These are phyloP conservation scores for Dryas iulia DNA, from an alignment of 1,140 invertebrate species.

Conservation along the genomic window DNA sequence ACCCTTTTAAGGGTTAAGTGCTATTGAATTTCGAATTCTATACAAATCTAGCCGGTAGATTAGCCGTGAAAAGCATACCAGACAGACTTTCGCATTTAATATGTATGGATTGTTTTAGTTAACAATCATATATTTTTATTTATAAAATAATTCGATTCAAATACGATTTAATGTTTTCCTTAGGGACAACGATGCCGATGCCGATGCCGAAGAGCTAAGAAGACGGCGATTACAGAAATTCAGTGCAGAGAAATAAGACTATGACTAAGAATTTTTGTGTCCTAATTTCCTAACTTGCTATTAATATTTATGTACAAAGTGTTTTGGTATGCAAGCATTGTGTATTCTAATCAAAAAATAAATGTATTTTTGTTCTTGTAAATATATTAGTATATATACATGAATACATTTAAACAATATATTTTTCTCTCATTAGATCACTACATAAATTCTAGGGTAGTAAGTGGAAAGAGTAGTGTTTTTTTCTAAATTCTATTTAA, in stretches of 20 bases:
- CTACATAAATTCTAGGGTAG: constrained; percentile 30
- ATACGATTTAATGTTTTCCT: no score
- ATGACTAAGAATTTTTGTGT: constrained; percentile 43
- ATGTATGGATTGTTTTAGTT: no score
- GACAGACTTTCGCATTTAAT: no score
- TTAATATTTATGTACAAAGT: constrained; percentile 72
- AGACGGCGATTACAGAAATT: constrained; percentile 87
- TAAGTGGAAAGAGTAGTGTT: constrained; percentile 27
- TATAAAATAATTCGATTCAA: no score
- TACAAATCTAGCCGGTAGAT: no score
- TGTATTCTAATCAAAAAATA: constrained; percentile 71
- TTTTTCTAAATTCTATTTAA: constrained; percentile 33
- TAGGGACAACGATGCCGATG: constrained; percentile 43
- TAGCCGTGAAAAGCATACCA: no score
- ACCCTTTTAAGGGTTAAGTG: no score
- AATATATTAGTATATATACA: constrained; percentile 75
- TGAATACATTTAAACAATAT: constrained; percentile 69
- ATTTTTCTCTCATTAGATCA: constrained; percentile 50
- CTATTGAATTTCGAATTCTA: no score
- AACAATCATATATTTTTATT: no score
- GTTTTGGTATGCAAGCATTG: constrained; percentile 71
- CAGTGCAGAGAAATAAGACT: constrained; percentile 72
- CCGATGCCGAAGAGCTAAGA: constrained; percentile 82
- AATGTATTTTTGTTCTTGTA: constrained; percentile 79
- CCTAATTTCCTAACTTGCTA: constrained; percentile 57